Conservation (phyloP, 2,797 vertebrate genomes). For the Chelmon rostratus region DNA sequence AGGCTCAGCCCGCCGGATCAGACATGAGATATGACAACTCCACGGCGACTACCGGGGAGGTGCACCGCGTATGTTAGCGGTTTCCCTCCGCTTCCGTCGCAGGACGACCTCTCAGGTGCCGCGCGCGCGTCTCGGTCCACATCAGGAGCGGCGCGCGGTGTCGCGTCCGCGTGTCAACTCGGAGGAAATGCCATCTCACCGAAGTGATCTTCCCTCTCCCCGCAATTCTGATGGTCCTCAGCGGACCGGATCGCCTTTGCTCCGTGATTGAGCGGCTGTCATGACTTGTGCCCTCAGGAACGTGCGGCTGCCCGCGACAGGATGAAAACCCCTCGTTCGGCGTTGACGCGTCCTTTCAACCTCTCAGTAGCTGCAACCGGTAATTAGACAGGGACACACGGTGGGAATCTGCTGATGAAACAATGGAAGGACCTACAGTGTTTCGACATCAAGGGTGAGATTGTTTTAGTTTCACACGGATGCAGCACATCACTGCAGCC, state of each 20-base stretch:
- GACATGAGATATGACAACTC: constrained; percentile 15
- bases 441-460: constrained; percentile 69
- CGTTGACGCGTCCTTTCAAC: constrained; percentile 39
- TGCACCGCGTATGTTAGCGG: background rate
- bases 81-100: constrained; percentile 32
- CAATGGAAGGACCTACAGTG: constrained; percentile 54
- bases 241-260: constrained; percentile 22
- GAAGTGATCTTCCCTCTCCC: constrained; percentile 38
- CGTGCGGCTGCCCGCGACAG: constrained; percentile 38
- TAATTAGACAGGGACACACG: constrained; percentile 38
- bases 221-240: constrained; percentile 17
- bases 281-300: constrained; percentile 67
- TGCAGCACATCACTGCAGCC: constrained; percentile 24
- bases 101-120: constrained; percentile 62
- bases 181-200: constrained; percentile 56
- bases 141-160: constrained; percentile 45
- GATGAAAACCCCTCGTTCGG: constrained; percentile 42
- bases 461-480: constrained; percentile 18
- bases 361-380: constrained; percentile 29
- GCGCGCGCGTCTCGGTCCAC: constrained; percentile 47
- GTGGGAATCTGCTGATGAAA: constrained; percentile 44
- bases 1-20: constrained; percentile 24
- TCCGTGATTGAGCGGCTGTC: constrained; percentile 56
- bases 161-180: constrained; percentile 42
- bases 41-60: constrained; percentile 4